These are phyloP conservation scores for Terrapene triunguis DNA, from an alignment of 2,113 vertebrate genomes.

Conservation along the genomic window DNA sequence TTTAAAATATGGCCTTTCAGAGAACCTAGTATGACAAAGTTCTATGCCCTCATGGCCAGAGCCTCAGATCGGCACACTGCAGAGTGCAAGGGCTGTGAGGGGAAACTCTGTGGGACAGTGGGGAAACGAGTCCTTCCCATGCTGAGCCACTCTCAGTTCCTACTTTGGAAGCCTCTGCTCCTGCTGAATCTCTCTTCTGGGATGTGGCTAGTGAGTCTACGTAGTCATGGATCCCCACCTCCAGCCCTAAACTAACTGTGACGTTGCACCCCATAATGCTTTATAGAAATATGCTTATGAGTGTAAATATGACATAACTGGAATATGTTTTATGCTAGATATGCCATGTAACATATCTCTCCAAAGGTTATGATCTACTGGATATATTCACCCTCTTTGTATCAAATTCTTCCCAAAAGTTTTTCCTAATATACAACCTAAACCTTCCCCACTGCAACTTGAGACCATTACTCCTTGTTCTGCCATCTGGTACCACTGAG, in stretches of 20 bases:
- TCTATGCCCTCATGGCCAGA: background rate
- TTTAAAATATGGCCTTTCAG: background rate
- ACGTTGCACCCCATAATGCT: too few relatives aligned
- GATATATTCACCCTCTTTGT: too few relatives aligned
- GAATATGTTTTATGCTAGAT: too few relatives aligned
- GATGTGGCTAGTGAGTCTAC: background rate
- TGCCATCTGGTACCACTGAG: too few relatives aligned
- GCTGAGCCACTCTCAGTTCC: background rate
- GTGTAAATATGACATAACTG: too few relatives aligned
- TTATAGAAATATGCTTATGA: too few relatives aligned
- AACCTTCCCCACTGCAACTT: too few relatives aligned
- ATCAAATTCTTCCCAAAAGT: too few relatives aligned
- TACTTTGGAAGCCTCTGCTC: background rate
- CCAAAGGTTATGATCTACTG: too few relatives aligned
- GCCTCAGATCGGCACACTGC: fast-evolving
- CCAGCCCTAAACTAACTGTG: background rate
- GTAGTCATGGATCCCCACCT: background rate
- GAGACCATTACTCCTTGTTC: too few relatives aligned
- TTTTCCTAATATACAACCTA: too few relatives aligned
- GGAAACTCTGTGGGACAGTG: background rate
- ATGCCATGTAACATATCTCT: too few relatives aligned
- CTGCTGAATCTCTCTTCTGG: background rate
- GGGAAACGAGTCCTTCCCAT: background rate
- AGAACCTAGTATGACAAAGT: background rate
- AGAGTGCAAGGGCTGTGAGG: background rate